Base-by-base conservation (phyloP, 2,113 vertebrate species). In the Tiliqua scincoides region DNA sequence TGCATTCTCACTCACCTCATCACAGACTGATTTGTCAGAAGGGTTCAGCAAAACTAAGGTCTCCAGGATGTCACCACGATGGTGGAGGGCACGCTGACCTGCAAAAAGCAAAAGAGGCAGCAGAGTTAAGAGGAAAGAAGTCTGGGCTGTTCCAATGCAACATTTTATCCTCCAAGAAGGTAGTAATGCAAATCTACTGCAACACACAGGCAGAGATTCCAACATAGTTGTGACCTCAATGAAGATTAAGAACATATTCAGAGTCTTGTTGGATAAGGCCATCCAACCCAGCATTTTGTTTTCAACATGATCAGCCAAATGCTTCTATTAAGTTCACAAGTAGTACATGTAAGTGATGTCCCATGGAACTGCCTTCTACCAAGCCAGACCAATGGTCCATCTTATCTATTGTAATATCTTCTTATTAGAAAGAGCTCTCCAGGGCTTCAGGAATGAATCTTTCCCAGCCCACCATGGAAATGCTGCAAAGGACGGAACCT, bases 51-150 rank as follows among this genome's bases (percentile, higher is more conserved):
- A 91, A 17, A 99, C 98, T 89, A 97, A 95, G 0, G 97, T 97
- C 91, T 99, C 97, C 94, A 99, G 94, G 4, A 97, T 88, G 1
- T 98, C 98, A 2, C 98, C 98, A 0, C 93, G 93, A 95, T 99
- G 98, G 91, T 98, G 97, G 74, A 99, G 97, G 21, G 97, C 98
- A 89, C 97, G 93, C 93, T 99, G 98, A 54, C 98, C 99, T 99
- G 90, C 0, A 82, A 37, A 76, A 87, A 89, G 10, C 14, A 17
- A 92, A 61, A 77, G 0, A 85, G 20, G 11, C 70, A 10, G 8
- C 82, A 89, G 88, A 37, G 77, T 86, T 43, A 74, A 59, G 40
- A 62, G 14, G 21, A 17, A 18, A 52, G 6, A 14, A 52, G 1
- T 1, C 21, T 6, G 21, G 32, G 59, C 57, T 79, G 6, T 18